Percentiles rank a stretch among this genome's conserved stretches.
Conservation (phyloP, 1,140 invertebrate genomes). For the Melanaphis sacchari region DNA sequence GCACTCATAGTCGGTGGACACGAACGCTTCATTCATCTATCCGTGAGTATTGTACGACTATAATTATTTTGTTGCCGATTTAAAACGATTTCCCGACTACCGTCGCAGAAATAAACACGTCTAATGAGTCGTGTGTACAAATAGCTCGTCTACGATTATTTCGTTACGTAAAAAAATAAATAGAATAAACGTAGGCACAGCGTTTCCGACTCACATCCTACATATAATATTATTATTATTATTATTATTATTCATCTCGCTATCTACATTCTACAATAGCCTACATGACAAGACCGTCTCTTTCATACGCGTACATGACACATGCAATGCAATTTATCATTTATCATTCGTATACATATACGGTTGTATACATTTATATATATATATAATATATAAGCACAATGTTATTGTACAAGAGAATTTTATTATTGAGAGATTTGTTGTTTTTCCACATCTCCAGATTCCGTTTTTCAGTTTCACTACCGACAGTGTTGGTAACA, state of each 20-base stretch:
- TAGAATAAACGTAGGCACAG: slow-evolving; percentile 26
- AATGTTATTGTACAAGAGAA: slow-evolving; percentile 6
- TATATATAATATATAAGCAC: neutral
- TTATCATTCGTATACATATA: neutral
- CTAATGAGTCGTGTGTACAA: neutral
- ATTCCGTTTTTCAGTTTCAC: neutral
- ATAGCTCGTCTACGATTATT: neutral
- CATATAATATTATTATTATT: neutral
- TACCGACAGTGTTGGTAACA: neutral
- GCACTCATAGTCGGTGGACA: slow-evolving; percentile 8
- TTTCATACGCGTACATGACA: slow-evolving; percentile 18
- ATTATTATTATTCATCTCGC: neutral
- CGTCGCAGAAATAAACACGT: neutral
- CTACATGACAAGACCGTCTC: neutral
- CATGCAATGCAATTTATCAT: slow-evolving; percentile 42
- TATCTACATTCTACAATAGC: neutral
- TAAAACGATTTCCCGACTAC: neutral
- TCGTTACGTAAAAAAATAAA: neutral
- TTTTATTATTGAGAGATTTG: too few species aligned
- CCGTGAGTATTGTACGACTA: neutral
- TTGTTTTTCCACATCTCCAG: slow-evolving; percentile 35
- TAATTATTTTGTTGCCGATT: neutral
- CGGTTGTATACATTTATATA: neutral
- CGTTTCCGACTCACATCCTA: neutral
- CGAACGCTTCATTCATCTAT: slow-evolving; percentile 3